Base-by-base conservation (phyloP, 2,797 vertebrate species). In the Triplophysa bombifrons region DNA sequence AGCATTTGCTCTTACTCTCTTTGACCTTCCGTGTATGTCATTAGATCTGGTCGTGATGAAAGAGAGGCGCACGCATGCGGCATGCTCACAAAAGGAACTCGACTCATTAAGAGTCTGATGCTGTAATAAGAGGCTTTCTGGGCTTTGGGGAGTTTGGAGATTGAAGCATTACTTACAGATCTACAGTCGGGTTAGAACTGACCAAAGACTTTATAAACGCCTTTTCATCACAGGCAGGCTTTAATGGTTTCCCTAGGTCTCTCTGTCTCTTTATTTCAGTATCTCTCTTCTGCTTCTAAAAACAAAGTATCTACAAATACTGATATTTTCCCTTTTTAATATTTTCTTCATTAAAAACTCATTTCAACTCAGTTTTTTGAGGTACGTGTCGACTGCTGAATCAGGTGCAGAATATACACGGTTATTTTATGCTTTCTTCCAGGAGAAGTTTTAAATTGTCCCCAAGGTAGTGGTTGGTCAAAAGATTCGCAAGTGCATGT, bases 121-220 rank as follows among this genome's bases (percentile, higher is more conserved):
- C 51, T 64, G 55, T 75, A 74, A 84, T 74, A 78, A 66, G 30
- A 66, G 53, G 71, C 58, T 63, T 38, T 71, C 66, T 51, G 46
- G 71, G 30, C 65, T 79, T 73, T 50, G 20, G 72, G 41, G 53
- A 73, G 72, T 60, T 13, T 20, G 22, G 30, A 72, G 61, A 83
- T 74, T 66, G 50, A 79, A 80, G 77, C 72, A 64, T 80, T 75
- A 80, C 68, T 67, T 72, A 68, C 67, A 67, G 51, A 64, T 76
- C 58, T 71, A 58, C 72, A 53, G 61, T 61, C 55, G 41, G 73
- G 73, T 72, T 83, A 71, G 71, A 51, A 53, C 68, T 44, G 53
- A 27, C 60, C 73, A 63, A 55, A 51, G 44, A 51, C 65, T 80
- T 64, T 83, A 74, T 76, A 71, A 80, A 76, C 11, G 72, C 50